Evolutionary conservation across 2,888 invertebrate genomes (phyloP).

Genomic region (Orthonychiurus folsomi): DNA sequence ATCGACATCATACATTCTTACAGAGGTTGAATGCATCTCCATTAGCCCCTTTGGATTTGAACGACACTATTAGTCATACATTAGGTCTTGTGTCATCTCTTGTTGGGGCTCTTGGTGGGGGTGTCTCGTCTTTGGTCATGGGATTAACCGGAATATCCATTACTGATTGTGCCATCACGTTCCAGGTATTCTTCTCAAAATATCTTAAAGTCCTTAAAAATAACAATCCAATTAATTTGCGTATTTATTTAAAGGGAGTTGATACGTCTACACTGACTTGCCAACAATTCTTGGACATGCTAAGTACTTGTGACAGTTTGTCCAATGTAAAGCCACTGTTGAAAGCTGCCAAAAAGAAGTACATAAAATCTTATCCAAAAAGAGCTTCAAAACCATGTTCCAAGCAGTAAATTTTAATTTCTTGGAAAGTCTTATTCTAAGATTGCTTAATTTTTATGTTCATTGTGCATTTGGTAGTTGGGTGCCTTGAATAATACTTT

Average conservation of each 20-base stretch:
- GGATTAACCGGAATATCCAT: slow-evolving; percentile 17
- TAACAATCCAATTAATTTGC: neutral
- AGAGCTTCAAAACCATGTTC: too few species aligned
- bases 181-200: slow-evolving; percentile 9
- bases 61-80: slow-evolving; percentile 13
- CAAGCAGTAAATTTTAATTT: too few species aligned
- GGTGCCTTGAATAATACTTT: too few species aligned
- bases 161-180: slow-evolving; percentile 12
- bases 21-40: too few species aligned
- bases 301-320: slow-evolving; percentile 13
- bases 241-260: slow-evolving; percentile 6
- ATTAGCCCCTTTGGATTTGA: slow-evolving; percentile 11
- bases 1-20: too few species aligned
- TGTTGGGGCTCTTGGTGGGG: slow-evolving; percentile 14
- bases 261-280: slow-evolving; percentile 12
- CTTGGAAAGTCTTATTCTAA: too few species aligned
- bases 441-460: too few species aligned
- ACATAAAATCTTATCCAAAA: too few species aligned
- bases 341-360: slow-evolving; percentile 4
- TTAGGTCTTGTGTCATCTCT: slow-evolving; percentile 9
- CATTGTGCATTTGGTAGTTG: too few species aligned
- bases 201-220: neutral
- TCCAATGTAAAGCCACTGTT: slow-evolving; percentile 9
- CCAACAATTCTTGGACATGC: slow-evolving; percentile 12
- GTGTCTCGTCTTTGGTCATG: neutral